These are phyloP conservation scores for Euplagia quadripunctaria DNA, from an alignment of 2,888 invertebrate genomes.

Conservation along the genomic window DNA sequence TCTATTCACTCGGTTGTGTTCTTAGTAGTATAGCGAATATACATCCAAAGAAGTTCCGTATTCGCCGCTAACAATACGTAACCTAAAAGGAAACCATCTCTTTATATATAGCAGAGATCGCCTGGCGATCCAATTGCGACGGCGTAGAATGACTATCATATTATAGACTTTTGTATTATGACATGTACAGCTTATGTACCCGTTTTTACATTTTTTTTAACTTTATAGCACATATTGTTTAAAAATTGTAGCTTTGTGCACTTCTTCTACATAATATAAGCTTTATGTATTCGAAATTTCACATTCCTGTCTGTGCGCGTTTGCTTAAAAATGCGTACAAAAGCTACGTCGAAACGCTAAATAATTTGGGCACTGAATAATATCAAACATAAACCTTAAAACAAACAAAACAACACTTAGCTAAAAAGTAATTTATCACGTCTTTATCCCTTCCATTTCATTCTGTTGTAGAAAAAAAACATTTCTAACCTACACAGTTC, in stretches of 20 bases:
- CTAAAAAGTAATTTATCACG: constrained; percentile 7
- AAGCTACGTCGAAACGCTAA: not conserved
- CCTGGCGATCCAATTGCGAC: too few species aligned
- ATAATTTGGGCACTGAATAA: not conserved
- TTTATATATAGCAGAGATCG: not conserved
- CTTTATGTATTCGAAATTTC: too few species aligned
- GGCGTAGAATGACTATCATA: too few species aligned
- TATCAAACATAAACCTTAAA: not conserved
- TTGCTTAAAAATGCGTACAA: too few species aligned
- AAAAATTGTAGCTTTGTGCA: too few species aligned
- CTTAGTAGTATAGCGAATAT: not conserved
- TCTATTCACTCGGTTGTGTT: not conserved
- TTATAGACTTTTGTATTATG: too few species aligned
- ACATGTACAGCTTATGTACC: not conserved
- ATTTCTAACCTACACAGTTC: constrained; percentile 5
- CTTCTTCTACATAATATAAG: too few species aligned
- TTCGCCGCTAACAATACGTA: not conserved
- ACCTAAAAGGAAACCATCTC: not conserved
- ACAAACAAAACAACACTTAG: not conserved
- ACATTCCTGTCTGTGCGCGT: too few species aligned
- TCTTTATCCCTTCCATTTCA: not conserved
- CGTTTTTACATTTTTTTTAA: too few species aligned
- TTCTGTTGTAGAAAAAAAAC: constrained; percentile 8
- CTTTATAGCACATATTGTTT: too few species aligned
- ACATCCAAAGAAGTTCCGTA: not conserved